Percentiles rank a stretch among this genome's conserved stretches.
Evolutionary conservation across 2,888 invertebrate genomes (phyloP).

Genomic region (Aplocera efformata): DNA sequence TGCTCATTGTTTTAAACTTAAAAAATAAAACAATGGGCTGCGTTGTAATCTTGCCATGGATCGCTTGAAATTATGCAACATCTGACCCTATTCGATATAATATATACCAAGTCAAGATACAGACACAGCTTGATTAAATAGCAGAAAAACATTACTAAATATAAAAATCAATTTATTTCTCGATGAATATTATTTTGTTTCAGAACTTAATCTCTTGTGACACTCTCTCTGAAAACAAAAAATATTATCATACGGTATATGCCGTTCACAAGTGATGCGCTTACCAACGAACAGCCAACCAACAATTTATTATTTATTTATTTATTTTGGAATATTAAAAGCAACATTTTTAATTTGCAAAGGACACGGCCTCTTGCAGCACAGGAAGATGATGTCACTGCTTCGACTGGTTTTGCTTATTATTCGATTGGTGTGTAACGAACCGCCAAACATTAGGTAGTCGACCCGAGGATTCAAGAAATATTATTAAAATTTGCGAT

Average conservation of each 20-base stretch:
- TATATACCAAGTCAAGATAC: too few relatives aligned
- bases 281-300: too few relatives aligned
- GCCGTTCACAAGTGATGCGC: too few relatives aligned
- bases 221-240: too few relatives aligned
- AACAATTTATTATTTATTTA: too few relatives aligned
- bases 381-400: conserved; percentile 77
- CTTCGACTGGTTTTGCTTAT: conserved; percentile 73
- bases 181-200: too few relatives aligned
- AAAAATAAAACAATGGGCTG: conserved; percentile 50
- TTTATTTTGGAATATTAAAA: conserved; percentile 17
- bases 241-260: too few relatives aligned
- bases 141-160: too few relatives aligned
- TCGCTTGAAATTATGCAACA: conserved; percentile 36
- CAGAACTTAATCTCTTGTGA: too few relatives aligned
- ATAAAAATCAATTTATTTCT: too few relatives aligned
- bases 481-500: not conserved
- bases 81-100: conserved; percentile 16
- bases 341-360: conserved; percentile 40
- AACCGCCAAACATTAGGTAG: conserved; percentile 50
- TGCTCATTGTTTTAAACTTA: conserved; percentile 46
- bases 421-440: conserved; percentile 63
- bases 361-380: conserved; percentile 64
- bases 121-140: too few relatives aligned
- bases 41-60: conserved; percentile 32
- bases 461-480: conserved; percentile 35